These are phyloP conservation scores for Oreochromis tanganicae DNA, from an alignment of 2,113 vertebrate genomes.

Conservation along the genomic window DNA sequence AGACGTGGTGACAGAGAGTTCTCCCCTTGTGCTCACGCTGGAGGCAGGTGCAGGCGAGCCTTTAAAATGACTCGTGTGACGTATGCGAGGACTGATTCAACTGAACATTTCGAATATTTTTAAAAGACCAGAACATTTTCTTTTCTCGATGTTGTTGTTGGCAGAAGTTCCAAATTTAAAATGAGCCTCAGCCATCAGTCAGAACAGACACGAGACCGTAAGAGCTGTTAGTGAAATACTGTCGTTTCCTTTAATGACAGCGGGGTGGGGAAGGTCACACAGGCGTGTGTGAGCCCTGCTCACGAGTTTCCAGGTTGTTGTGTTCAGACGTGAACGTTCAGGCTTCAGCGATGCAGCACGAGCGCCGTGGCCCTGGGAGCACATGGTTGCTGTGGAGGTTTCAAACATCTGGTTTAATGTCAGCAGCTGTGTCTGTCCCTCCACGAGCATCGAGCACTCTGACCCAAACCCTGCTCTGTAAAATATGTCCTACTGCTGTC, in stretches of 20 bases:
- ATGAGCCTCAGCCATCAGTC: neutral
- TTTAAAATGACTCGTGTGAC: neutral
- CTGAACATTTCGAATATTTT: neutral
- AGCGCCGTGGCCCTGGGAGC: neutral
- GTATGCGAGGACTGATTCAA: fast-evolving
- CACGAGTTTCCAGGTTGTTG: neutral
- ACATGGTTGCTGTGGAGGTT: conserved; percentile 5
- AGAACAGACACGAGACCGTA: neutral
- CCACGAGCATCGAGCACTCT: conserved; percentile 4
- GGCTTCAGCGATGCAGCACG: neutral
- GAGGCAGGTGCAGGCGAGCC: neutral
- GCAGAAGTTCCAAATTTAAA: neutral
- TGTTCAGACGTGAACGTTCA: neutral
- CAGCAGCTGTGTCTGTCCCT: neutral
- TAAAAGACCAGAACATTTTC: neutral
- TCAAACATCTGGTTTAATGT: conserved; percentile 9
- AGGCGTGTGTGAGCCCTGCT: neutral
- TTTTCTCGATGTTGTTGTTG: neutral
- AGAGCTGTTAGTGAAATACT: neutral
- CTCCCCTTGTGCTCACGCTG: neutral
- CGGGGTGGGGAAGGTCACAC: neutral
- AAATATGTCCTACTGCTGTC: conserved; percentile 68
- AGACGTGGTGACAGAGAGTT: neutral
- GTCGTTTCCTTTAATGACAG: neutral
- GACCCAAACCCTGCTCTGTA: conserved; percentile 50